phyloP scores from a whole-genome alignment of 2,888 invertebrate genomes.

The Eupithecia tripunctaria region DNA sequence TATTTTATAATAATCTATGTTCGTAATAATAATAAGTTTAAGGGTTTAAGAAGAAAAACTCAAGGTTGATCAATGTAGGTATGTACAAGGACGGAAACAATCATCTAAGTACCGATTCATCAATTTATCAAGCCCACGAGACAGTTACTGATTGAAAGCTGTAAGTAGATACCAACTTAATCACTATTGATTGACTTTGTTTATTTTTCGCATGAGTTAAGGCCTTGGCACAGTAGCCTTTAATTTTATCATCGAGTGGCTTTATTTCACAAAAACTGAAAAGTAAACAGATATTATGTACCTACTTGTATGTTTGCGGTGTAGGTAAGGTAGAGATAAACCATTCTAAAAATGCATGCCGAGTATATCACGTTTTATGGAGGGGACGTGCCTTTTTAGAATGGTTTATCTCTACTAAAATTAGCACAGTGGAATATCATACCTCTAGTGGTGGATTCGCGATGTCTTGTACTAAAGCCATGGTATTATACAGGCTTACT shows the following conservation, averaged over 20 bases:
- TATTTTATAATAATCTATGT: neutral
- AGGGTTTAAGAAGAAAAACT: neutral
- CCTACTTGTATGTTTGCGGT: neutral
- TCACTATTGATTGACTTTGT: conserved; percentile 50
- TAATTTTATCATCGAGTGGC: neutral
- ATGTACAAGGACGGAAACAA: neutral
- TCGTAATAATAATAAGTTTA: neutral
- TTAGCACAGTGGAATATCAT: neutral
- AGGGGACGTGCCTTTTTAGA: no score
- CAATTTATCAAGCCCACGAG: conserved; percentile 3
- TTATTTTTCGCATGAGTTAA: conserved; percentile 68
- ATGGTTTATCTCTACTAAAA: no score
- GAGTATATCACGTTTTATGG: no score
- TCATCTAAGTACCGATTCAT: neutral
- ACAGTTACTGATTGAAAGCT: neutral
- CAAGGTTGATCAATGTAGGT: neutral
- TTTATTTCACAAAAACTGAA: conserved; percentile 11
- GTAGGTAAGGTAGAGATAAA: no score
- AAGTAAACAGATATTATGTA: neutral
- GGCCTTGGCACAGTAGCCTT: conserved; percentile 55
- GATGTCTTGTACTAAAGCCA: neutral
- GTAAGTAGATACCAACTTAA: conserved; percentile 5
- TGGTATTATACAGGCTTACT: neutral
- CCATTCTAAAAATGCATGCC: no score
- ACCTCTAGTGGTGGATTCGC: conserved; percentile 7